phyloP scores from a whole-genome alignment of 2,888 invertebrate genomes.

The Nysson spinosus region DNA sequence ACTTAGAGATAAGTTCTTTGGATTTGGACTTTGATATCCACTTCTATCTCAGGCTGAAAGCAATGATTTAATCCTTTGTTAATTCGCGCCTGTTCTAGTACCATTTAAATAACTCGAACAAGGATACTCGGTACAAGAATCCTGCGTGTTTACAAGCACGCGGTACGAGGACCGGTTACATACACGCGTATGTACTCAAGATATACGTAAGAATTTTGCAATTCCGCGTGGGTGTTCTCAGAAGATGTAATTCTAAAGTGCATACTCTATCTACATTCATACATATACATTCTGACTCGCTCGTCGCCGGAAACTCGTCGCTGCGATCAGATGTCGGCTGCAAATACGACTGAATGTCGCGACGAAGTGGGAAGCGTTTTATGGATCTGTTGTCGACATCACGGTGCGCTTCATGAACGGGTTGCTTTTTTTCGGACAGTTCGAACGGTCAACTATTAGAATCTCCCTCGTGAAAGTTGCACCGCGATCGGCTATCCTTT shows the following conservation, averaged over 20 bases:
- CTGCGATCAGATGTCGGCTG: constrained; percentile 13
- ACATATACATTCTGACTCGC: constrained; percentile 3
- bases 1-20: too few relatives aligned
- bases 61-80: too few relatives aligned
- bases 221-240: constrained; percentile 8
- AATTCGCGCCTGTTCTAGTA: too few relatives aligned
- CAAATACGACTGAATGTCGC: constrained; percentile 14
- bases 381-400: constrained; percentile 16
- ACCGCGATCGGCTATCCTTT: constrained; percentile 32
- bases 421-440: constrained; percentile 24
- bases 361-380: constrained; percentile 11
- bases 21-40: too few relatives aligned
- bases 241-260: constrained; percentile 15
- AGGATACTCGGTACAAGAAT: background rate
- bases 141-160: background rate
- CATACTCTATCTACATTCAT: constrained; percentile 8
- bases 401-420: background rate
- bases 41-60: too few relatives aligned
- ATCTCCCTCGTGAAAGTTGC: constrained; percentile 42
- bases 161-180: background rate
- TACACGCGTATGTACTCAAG: background rate
- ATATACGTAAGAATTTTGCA: constrained; percentile 9
- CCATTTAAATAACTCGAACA: too few relatives aligned
- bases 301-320: constrained; percentile 12
- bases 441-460: constrained; percentile 3